phyloP scores from a whole-genome alignment of 2,113 vertebrate genomes.

The Leptodactylus fuscus region DNA sequence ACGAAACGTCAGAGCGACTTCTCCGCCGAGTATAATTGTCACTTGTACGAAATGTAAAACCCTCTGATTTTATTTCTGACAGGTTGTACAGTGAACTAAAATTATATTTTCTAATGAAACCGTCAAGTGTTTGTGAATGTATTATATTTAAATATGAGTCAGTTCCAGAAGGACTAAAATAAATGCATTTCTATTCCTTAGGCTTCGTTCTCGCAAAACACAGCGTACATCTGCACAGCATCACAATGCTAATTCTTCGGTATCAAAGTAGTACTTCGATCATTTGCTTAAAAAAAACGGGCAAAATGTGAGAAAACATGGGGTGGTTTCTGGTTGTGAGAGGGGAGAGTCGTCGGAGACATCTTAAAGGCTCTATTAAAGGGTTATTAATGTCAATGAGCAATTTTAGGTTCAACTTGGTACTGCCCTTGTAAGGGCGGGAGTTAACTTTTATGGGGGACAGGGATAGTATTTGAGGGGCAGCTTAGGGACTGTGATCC shows the following conservation, averaged over 20 bases:
- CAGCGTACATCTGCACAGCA: neutral
- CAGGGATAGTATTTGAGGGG: too few relatives aligned
- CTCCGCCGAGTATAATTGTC: neutral
- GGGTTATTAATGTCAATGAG: too few relatives aligned
- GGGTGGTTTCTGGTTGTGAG: neutral
- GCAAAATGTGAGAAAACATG: neutral
- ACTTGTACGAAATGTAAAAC: constrained; percentile 4
- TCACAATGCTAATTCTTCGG: neutral
- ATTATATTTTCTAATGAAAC: constrained; percentile 17
- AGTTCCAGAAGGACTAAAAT: neutral
- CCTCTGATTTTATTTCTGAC: constrained; percentile 21
- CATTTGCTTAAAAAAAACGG: neutral
- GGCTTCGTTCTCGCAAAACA: neutral
- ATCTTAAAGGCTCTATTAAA: too few relatives aligned
- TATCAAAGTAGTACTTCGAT: neutral
- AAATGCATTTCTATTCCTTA: neutral
- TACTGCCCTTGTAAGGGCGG: too few relatives aligned
- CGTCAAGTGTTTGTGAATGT: constrained; percentile 2
- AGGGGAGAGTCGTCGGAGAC: too few relatives aligned
- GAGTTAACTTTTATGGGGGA: too few relatives aligned
- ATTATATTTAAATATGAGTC: constrained; percentile 13
- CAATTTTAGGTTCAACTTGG: too few relatives aligned
- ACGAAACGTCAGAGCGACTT: neutral
- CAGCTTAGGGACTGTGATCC: too few relatives aligned
- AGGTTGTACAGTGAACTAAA: constrained; percentile 3